These are phyloP conservation scores for Erythrocercus mccallii DNA, from an alignment of 2,113 vertebrate genomes.

Conservation along the genomic window DNA sequence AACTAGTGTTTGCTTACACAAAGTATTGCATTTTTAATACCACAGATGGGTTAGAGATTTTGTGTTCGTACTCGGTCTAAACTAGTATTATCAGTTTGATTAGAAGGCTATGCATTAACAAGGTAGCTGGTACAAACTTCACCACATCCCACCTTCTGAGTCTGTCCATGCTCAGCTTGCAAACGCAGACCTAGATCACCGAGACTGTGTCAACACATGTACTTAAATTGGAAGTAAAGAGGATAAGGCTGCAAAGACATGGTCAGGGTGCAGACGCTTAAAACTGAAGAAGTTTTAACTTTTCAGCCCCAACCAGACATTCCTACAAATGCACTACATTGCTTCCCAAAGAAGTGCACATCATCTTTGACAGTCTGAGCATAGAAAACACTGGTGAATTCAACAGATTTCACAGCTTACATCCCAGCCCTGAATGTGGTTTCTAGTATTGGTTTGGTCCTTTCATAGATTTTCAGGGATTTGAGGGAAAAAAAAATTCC, in stretches of 20 bases:
- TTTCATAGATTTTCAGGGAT: background rate
- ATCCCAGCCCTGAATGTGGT: background rate
- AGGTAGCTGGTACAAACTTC: background rate
- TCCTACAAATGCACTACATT: background rate
- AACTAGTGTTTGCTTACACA: background rate
- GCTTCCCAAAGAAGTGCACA: background rate
- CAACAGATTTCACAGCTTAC: background rate
- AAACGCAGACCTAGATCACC: background rate
- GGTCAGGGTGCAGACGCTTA: background rate
- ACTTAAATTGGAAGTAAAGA: background rate
- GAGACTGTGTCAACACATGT: background rate
- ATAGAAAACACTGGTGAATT: background rate
- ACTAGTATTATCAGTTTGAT: background rate
- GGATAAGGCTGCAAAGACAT: background rate
- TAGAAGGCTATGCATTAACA: background rate
- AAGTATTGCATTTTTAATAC: background rate
- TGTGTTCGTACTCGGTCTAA: background rate
- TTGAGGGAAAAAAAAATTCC: background rate
- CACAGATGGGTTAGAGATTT: background rate
- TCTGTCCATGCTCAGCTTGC: background rate
- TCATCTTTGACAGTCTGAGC: background rate
- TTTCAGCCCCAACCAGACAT: background rate
- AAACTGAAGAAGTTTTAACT: background rate
- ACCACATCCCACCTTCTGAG: background rate
- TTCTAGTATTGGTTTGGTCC: background rate